Base-by-base conservation (phyloP, 2,888 invertebrate genomes). In the Notocelia uddmanniana region DNA sequence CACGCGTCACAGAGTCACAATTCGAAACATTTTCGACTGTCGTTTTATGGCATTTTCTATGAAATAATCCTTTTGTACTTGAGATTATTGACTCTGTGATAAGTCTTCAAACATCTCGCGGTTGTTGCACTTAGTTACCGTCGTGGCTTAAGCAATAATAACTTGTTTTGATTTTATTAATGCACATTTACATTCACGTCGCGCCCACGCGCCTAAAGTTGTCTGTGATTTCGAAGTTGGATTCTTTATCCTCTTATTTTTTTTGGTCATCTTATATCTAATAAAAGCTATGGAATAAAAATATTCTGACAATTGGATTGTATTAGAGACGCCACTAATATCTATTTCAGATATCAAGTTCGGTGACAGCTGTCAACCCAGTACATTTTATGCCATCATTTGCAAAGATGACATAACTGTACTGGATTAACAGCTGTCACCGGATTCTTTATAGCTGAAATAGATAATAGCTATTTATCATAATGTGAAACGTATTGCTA, bases 161-260 rank as follows among this genome's bases (percentile, higher is more conserved):
- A 69, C 63, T 64, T 1, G 57, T 69, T 69, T 64, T 18, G n/a
- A 50, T 62, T 54, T 55, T 48, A 62, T 57, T 48, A 55, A 63
- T 57, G 62, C 69, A 63, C 62, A 69, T 62, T 57, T 63, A 34
- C 9, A 55, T 67, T 69, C 31, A 69, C 9, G 55, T 9, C 15
- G 31, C 63, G n/a, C 69, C 69, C 52, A 69, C 69, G 57, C 57
- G 26, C 23, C 13, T 18, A 5, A 8, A 10, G 26, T 34, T 64
- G 34, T 21, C 6, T 37, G 21, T 52, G 34, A 23, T 54, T n/a
- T 37, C 52, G 23, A 37, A 10, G 52, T 6, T 26, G 8, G 34
- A 64, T 41, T 41, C 15, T 15, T 0, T 13, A 5, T 41, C 6
- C 1, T 45, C 45, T 45, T 45, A 13, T 1, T 8, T 1, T n/a